phyloP scores from a whole-genome alignment of 2,888 invertebrate genomes.

The Hylaea fasciaria region DNA sequence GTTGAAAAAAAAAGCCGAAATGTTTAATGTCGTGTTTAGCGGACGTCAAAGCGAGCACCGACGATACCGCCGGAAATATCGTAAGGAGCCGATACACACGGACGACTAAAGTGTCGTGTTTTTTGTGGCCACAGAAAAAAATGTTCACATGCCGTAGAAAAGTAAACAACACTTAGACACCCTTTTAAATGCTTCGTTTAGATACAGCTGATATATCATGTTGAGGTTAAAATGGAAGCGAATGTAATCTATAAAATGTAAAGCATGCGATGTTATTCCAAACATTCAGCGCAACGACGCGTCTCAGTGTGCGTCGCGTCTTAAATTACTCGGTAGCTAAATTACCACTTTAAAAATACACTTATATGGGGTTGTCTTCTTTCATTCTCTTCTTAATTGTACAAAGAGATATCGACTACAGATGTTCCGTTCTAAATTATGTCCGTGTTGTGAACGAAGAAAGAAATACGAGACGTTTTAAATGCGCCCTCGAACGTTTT shows the following conservation, averaged over 20 bases:
- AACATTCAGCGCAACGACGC: slow-evolving; percentile 24
- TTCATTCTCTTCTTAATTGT: slow-evolving; percentile 78
- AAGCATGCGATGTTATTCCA: slow-evolving; percentile 11
- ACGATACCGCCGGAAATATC: slow-evolving; percentile 39
- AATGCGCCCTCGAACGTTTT: slow-evolving; percentile 57
- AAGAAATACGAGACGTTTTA: slow-evolving; percentile 77
- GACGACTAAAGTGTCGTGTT: slow-evolving; percentile 48
- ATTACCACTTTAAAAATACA: slow-evolving; percentile 77
- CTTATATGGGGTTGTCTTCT: slow-evolving; percentile 71
- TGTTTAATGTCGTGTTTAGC: slow-evolving; percentile 83
- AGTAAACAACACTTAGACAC: slow-evolving; percentile 37
- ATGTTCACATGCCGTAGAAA: slow-evolving; percentile 34
- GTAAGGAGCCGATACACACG: slow-evolving; percentile 52
- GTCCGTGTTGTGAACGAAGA: slow-evolving; percentile 69
- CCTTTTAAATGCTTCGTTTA: slow-evolving; percentile 30
- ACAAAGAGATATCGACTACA: slow-evolving; percentile 80
- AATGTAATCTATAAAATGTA: slow-evolving; percentile 24
- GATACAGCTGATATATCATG: slow-evolving; percentile 32
- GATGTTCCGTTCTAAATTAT: slow-evolving; percentile 78
- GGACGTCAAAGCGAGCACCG: slow-evolving; percentile 73
- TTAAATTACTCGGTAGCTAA: slow-evolving; percentile 61
- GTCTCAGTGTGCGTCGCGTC: slow-evolving; percentile 49
- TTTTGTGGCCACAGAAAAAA: slow-evolving; percentile 34
- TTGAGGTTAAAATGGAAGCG: slow-evolving; percentile 26
- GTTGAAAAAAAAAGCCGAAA: slow-evolving; percentile 76